Conservation (phyloP, 2,888 invertebrate species). For the Idaea aversata region DNA sequence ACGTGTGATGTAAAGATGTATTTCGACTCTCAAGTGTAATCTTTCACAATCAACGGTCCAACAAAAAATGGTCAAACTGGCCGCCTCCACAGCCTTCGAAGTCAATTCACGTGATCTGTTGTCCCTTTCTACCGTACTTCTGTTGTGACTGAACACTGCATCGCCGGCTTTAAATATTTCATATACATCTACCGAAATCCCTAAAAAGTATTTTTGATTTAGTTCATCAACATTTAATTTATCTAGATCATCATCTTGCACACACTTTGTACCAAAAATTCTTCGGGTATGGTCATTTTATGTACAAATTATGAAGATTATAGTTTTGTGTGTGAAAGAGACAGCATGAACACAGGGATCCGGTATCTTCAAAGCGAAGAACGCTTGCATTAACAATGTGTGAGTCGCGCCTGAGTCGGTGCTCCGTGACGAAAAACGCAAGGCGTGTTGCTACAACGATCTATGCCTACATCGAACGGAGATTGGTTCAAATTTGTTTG, state of each 20-base stretch:
- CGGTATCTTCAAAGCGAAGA: conserved; percentile 73
- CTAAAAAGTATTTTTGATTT: not conserved
- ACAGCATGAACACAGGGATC: conserved; percentile 64
- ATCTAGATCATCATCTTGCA: conserved; percentile 1
- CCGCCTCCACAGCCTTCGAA: conserved; percentile 77
- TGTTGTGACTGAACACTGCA: conserved; percentile 34
- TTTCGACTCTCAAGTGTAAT: conserved; percentile 81
- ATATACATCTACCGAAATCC: conserved; percentile 25
- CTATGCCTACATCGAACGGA: conserved; percentile 62
- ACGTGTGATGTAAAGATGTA: conserved; percentile 81
- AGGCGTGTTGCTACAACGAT: conserved; percentile 77
- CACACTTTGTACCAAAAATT: not conserved
- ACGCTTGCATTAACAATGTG: conserved; percentile 75
- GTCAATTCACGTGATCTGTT: conserved; percentile 57
- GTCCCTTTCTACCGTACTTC: conserved; percentile 66
- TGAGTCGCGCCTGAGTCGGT: conserved; percentile 80
- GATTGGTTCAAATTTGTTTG: conserved; percentile 73
- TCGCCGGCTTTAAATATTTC: conserved; percentile 42
- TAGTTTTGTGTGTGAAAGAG: conserved; percentile 59
- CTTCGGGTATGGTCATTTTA: not conserved
- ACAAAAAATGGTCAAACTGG: conserved; percentile 80
- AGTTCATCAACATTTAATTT: not conserved
- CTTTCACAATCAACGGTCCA: conserved; percentile 79
- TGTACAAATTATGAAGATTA: not conserved
- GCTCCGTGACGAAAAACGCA: conserved; percentile 76